Evolutionary conservation across 37 sponge, comb jelly and placozoan species (phyloP).

Genomic region (Beroe forskalii): DNA sequence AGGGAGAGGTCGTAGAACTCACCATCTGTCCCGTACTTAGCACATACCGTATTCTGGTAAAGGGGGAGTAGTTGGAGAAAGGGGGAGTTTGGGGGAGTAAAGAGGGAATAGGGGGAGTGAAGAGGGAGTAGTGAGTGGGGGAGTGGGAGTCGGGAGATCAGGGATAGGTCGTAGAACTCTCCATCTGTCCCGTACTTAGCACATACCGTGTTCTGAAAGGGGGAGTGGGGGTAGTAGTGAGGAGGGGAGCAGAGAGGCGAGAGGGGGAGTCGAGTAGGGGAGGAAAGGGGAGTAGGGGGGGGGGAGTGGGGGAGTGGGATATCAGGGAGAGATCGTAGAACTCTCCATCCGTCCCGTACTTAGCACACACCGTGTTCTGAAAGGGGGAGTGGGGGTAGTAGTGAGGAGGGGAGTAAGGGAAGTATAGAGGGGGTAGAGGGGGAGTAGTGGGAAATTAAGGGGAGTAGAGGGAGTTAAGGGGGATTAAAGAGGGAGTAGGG

Average conservation of each 20-base stretch:
- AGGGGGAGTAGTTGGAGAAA: not conserved
- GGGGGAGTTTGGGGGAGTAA: too few species aligned
- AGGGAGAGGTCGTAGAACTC: conserved; percentile 33
- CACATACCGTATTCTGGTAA: conserved; percentile 19
- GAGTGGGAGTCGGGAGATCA: not conserved
- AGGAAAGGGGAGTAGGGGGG: too few species aligned
- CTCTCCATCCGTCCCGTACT: conserved; percentile 59
- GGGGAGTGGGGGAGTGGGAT: too few species aligned
- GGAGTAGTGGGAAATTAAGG: too few species aligned
- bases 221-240: not conserved
- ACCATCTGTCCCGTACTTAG: conserved; percentile 63
- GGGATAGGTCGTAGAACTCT: conserved; percentile 37
- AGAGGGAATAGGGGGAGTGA: too few species aligned
- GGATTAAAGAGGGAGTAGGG: not conserved
- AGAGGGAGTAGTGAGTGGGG: too few species aligned
- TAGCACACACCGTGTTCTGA: conserved; percentile 8
- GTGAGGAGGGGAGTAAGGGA: too few species aligned
- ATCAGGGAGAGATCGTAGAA: too few species aligned
- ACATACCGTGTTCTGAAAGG: not conserved
- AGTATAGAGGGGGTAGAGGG: not conserved
- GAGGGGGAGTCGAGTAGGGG: too few species aligned
- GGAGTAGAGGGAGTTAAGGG: not conserved
- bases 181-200: conserved; percentile 65
- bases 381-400: not conserved
- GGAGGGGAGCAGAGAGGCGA: too few species aligned